A percentile compares a stretch with the other conserved stretches of the same genome.
Conservation (phyloP, 2,888 invertebrate species). For the Apamea crenata region DNA sequence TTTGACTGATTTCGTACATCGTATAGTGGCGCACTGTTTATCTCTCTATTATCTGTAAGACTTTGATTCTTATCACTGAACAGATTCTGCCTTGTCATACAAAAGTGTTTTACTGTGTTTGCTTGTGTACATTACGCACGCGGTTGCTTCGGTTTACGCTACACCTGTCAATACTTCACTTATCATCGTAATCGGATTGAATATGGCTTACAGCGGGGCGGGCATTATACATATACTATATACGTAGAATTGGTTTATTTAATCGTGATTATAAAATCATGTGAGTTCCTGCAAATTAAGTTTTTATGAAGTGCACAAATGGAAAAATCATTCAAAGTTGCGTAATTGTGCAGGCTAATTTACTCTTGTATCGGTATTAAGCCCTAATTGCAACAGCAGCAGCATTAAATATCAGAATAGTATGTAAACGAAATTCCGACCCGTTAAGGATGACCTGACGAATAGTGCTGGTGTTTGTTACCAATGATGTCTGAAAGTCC, state of each 20-base stretch:
- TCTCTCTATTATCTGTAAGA: slow-evolving; percentile 32
- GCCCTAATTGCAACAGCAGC: background rate
- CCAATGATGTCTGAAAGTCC: background rate
- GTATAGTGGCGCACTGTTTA: slow-evolving; percentile 41
- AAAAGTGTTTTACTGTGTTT: slow-evolving; percentile 28
- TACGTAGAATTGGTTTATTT: slow-evolving; percentile 16
- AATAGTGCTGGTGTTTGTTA: background rate
- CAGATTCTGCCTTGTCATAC: slow-evolving; percentile 2
- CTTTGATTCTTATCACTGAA: slow-evolving; percentile 32
- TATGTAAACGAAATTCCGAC: background rate
- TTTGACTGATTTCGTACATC: too few relatives aligned
- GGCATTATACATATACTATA: background rate
- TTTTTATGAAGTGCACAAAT: slow-evolving; percentile 18
- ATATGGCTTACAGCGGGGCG: background rate
- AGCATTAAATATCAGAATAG: background rate
- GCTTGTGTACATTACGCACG: slow-evolving; percentile 17
- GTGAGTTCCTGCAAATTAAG: background rate
- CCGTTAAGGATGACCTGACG: too few relatives aligned
- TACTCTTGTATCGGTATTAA: background rate
- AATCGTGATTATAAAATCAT: slow-evolving; percentile 7
- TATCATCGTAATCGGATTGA: slow-evolving; percentile 28
- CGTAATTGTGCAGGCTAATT: background rate
- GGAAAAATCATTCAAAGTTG: background rate
- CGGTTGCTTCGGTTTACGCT: slow-evolving; percentile 12
- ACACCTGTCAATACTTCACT: slow-evolving; percentile 17